Evolutionary conservation across 2,797 vertebrate genomes (phyloP), one percentile per base, ranked within the genome.

Genomic region (Girardinus metallicus): DNA sequence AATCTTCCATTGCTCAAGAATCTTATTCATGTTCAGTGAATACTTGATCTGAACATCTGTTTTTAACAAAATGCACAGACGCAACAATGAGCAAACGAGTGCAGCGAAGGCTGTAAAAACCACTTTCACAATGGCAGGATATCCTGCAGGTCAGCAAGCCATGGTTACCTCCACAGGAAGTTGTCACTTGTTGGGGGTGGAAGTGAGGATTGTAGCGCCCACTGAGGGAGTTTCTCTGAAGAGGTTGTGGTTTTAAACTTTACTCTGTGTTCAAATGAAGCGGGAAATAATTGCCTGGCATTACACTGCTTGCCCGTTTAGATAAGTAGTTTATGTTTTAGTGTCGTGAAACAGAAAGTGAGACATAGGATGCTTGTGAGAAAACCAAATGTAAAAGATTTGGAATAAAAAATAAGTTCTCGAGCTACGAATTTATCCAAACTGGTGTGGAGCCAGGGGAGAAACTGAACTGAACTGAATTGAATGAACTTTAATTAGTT

Each of bases 91-190:
- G 77, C 80, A 87, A 84, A 79, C 76, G 79, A 93, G 76, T 82
- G 90, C 86, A 81, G 81, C 31, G 47, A 62, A 94, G 92, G 90
- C 90, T 92, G 91, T 93, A 85, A 74, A 90, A 93, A 89, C 86
- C 87, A 93, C 88, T 92, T 94, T 93, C 88, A 95, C 95, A 95
- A 95, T 94, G 91, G 94, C 94, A 95, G 95, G 95, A 95, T 94
- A 94, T 95, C 94, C 95, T 95, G 94, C 79, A 92, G 95, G 95
- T 94, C 94, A 95, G 87, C n/a, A 77, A 93, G 92, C 91, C 88
- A 84, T 5, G 90, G 77, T 92, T 87, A 95, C 92, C 92, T 94
- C 91, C 43, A 83, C 85, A 90, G 95, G 95, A 95, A 95, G 94
- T 93, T 89, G 94, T 95, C 94, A 95, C 90, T 93, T 92, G 92